Conservation (phyloP, 2,888 invertebrate species). For the Priocnemis perturbator region DNA sequence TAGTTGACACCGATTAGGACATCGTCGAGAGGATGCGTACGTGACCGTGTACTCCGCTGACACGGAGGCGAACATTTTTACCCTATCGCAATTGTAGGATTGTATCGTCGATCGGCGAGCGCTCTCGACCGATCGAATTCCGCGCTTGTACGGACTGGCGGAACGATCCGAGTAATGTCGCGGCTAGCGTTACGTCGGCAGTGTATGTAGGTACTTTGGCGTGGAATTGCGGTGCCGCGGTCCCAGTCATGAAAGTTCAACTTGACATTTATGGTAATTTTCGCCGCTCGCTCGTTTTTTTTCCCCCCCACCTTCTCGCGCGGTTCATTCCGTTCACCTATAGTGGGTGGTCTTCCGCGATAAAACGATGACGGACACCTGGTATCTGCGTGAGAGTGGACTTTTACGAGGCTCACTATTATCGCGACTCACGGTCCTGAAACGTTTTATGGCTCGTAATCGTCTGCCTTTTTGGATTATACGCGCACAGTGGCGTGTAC, state of each 20-base stretch:
- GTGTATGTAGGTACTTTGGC: too few relatives aligned
- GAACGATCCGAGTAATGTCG: too few relatives aligned
- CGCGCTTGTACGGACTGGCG: too few relatives aligned
- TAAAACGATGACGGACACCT: background rate
- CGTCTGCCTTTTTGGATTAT: conserved; percentile 12
- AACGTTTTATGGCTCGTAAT: conserved; percentile 9
- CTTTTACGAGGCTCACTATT: conserved; percentile 26
- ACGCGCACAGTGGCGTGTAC: too few relatives aligned
- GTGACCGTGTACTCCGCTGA: conserved; percentile 17
- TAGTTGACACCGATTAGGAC: conserved; percentile 68
- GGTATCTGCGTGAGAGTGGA: background rate
- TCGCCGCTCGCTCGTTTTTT: background rate
- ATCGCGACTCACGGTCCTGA: conserved; percentile 15
- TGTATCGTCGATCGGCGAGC: too few relatives aligned
- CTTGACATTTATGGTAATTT: too few relatives aligned
- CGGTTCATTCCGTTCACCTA: background rate
- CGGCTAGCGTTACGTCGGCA: too few relatives aligned
- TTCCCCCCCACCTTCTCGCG: background rate
- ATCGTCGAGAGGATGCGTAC: conserved; percentile 57
- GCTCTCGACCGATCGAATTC: too few relatives aligned
- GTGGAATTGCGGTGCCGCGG: too few relatives aligned
- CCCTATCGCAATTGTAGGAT: background rate
- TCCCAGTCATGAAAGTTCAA: too few relatives aligned
- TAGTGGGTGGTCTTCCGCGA: conserved; percentile 26
- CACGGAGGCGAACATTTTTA: background rate